Base-by-base conservation (phyloP, 2,888 invertebrate genomes). In the Trachelus tabidus region DNA sequence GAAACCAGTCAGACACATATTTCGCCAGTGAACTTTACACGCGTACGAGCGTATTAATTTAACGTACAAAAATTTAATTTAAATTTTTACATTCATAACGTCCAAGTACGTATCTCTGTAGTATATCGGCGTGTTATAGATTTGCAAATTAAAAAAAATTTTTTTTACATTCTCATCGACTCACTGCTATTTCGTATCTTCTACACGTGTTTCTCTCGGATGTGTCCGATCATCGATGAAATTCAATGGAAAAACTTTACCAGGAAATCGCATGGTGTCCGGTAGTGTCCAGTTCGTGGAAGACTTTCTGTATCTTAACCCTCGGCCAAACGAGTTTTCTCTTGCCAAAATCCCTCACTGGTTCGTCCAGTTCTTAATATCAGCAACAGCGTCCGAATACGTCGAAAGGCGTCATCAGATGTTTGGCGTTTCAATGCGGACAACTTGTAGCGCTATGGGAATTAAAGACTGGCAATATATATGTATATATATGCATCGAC, bases 331-430 rank as follows among this genome's bases (percentile, higher is more conserved):
- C 33, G 34, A 75, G 77, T 75, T 77, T 75, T 77, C 77, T 77
- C 77, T 75, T 75, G 75, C 75, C 77, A 75, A 77, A 77, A 77
- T 77, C 77, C 75, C 77, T 77, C 77, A 69, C 75, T 69, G 74
- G 75, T 77, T 40, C 71, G 40, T 77, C 77, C 69, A 75, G 77
- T 77, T 77, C 77, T 75, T 30, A 31, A 68, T 75, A 71, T 69
- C 69, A 77, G 73, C 56, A 56, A 23, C 56, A 56, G 56, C 56
- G 23, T 56, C 23, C 56, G 56, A 56, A 23, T 9, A 56, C 56
- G 56, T 56, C 9, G 56, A 56, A 56, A 56, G 56, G 23, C 56
- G 56, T 15, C 56, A 56, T 56, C 23, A 23, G 23, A 23, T 9
- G 56, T 56, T 56, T 23, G 23, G 23, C 56, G 56, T 56, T 9